Evolutionary conservation across 2,888 invertebrate species (phyloP).

Genomic region (Dioctria rufipes): DNA sequence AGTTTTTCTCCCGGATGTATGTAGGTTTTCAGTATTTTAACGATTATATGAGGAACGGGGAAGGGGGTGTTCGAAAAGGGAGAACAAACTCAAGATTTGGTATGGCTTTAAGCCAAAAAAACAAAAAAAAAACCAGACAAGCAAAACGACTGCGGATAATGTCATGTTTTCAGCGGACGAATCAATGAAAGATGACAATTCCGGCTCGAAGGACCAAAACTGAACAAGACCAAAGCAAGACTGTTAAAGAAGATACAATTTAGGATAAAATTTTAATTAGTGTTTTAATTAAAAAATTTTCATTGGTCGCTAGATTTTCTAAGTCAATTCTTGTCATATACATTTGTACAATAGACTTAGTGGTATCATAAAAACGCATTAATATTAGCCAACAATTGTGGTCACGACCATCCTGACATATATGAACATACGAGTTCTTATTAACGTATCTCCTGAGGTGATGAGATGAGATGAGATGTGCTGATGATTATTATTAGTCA

Average conservation of each 20-base stretch:
- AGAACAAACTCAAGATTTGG: background rate
- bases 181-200: constrained; percentile 1
- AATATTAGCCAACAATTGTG: background rate
- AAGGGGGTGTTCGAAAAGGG: background rate
- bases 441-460: constrained; percentile 20
- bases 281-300: too few relatives aligned
- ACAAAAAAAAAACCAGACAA: too few relatives aligned
- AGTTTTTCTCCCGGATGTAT: constrained; percentile 30
- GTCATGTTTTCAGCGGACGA: constrained; percentile 20
- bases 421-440: background rate
- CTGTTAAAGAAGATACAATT: too few relatives aligned
- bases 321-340: too few relatives aligned
- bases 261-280: too few relatives aligned
- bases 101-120: constrained; percentile 33
- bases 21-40: background rate
- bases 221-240: too few relatives aligned
- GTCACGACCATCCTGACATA: constrained; percentile 10
- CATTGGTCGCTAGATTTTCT: too few relatives aligned
- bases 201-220: background rate
- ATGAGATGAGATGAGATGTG: constrained; percentile 44
- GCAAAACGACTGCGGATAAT: constrained; percentile 27
- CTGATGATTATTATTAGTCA: constrained; percentile 57
- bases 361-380: background rate
- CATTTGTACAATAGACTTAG: too few relatives aligned
- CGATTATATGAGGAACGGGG: background rate